Evolutionary conservation across 2,113 vertebrate genomes (phyloP), one percentile per base, ranked within the genome.

Genomic region (Malurus cyaneus): DNA sequence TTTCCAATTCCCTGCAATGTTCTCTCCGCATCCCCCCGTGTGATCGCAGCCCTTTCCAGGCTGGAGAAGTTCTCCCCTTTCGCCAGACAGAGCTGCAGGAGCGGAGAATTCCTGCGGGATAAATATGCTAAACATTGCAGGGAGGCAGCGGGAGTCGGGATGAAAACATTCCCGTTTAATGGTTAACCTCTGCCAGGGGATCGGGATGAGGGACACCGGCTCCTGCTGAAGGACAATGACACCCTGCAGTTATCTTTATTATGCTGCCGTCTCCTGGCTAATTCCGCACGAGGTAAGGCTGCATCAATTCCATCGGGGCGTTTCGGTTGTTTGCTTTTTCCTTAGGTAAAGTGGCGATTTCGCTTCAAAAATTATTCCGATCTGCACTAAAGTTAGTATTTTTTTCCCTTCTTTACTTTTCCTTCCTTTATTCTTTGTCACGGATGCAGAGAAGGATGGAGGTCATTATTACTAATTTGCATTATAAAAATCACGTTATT

Each of bases 141-240:
- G 78, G 52, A 85, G 49, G 18, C 24, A 34, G 47, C 44, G 17
- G 42, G 72, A 91, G 32, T 18, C 41, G 49, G 88, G 77, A 49
- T 14, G 66, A 50, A 70, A 88, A 46, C 24, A 54, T 2, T 39
- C 18, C 26, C 3, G 77, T 65, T 84, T 88, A 92, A 94, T 87
- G 67, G 89, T 84, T 92, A 94, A 93, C 66, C 11, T 52, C 50
- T 18, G 28, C 16, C 8, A 14, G 2, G 56, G 18, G 25, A 1
- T 0, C 8, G 77, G 64, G 41, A 36, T 5, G 44, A 14, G 69
- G 69, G 50, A 28, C 49, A 2, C 39, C 46, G 57, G 60, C 65
- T 46, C 29, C 47, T 29, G 36, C 95, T 92, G 89, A 97, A 97
- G 94, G 96, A 93, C 93, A 85, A 39, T 10, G 84, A 87, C 44